phyloP scores from a whole-genome alignment of 2,888 invertebrate genomes.

The Ellobium chinense region DNA sequence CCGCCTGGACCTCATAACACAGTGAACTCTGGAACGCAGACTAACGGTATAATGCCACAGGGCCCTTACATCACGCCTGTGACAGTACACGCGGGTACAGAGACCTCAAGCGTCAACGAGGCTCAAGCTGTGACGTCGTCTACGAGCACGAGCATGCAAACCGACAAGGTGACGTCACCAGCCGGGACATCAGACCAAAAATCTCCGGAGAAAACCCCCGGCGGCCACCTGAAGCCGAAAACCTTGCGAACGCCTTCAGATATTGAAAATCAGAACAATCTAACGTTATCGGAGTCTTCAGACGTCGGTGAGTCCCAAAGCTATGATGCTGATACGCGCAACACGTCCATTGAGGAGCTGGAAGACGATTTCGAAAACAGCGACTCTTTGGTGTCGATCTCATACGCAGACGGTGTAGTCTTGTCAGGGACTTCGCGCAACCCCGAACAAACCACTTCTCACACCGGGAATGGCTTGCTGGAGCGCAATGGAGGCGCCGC shows the following conservation, averaged over 20 bases:
- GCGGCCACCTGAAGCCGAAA: conserved; percentile 1
- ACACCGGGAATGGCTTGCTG: background rate
- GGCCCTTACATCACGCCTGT: background rate
- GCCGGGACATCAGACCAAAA: background rate
- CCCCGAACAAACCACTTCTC: background rate
- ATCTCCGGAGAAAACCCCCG: background rate
- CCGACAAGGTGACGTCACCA: background rate
- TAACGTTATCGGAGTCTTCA: conserved; percentile 30
- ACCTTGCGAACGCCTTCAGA: conserved; percentile 40
- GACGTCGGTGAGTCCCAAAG: conserved; percentile 29
- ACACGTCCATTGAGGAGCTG: conserved; percentile 35
- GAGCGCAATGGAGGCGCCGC: background rate
- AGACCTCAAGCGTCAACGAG: background rate
- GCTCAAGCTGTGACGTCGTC: background rate
- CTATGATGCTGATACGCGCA: conserved; percentile 27
- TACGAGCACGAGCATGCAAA: no score
- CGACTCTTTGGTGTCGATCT: conserved; percentile 17
- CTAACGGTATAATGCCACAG: background rate
- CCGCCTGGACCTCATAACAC: background rate
- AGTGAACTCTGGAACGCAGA: background rate
- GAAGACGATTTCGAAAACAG: conserved; percentile 32
- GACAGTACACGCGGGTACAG: background rate
- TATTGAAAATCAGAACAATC: conserved; percentile 41
- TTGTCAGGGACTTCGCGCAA: background rate
- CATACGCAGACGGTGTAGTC: conserved; percentile 24